phyloP scores from a whole-genome alignment of 1,140 invertebrate species.

The Lepidurus arcticus region DNA sequence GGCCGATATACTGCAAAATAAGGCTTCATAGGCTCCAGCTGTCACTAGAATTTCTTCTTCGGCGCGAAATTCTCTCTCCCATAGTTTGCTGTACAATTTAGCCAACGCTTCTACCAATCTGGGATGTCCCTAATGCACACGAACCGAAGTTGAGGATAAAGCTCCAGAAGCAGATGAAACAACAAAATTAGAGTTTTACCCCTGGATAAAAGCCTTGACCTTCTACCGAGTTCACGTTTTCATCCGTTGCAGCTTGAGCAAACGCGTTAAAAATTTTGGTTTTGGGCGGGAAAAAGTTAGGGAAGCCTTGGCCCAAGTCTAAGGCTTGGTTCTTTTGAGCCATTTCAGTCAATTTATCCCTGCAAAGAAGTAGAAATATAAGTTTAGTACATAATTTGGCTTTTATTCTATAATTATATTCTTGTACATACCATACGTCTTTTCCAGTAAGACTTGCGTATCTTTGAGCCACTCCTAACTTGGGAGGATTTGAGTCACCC shows the following conservation, averaged over 20 bases:
- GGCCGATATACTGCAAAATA: slow-evolving; percentile 76
- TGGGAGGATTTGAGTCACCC: too few species aligned
- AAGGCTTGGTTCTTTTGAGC: slow-evolving; percentile 81
- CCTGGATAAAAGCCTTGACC: slow-evolving; percentile 87
- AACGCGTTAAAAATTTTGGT: slow-evolving; percentile 72
- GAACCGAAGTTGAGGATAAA: not conserved
- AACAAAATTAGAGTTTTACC: slow-evolving; percentile 44
- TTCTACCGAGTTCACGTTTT: slow-evolving; percentile 70
- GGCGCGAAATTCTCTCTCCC: slow-evolving; percentile 68
- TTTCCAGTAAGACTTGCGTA: too few species aligned
- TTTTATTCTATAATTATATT: too few species aligned
- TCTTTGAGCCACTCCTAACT: too few species aligned
- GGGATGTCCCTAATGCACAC: not conserved
- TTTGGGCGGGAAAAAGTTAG: slow-evolving; percentile 81
- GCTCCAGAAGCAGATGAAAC: not conserved
- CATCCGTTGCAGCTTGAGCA: slow-evolving; percentile 56
- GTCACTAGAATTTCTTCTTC: slow-evolving; percentile 81
- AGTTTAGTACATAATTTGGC: too few species aligned
- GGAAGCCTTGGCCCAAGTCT: slow-evolving; percentile 97
- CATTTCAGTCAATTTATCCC: slow-evolving; percentile 91
- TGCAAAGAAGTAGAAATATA: slow-evolving; percentile 42
- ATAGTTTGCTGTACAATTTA: slow-evolving; percentile 75
- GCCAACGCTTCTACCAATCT: slow-evolving; percentile 47
- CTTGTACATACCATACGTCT: too few species aligned
- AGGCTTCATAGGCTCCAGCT: slow-evolving; percentile 81